A percentile compares a stretch with the other conserved stretches of the same genome.
Conservation (phyloP, 1,140 invertebrate species). For the Chionoecetes opilio region DNA sequence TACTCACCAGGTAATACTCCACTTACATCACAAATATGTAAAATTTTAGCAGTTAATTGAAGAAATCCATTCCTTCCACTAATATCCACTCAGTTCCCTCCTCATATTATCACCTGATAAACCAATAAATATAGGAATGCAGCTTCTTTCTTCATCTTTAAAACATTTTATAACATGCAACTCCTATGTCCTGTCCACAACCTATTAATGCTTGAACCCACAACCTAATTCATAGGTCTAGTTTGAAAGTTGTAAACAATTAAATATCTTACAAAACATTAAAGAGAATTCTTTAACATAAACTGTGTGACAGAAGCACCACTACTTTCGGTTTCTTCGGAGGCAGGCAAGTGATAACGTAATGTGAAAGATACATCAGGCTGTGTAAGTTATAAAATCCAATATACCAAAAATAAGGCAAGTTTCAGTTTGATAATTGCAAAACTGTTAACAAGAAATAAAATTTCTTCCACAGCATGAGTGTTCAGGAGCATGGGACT, state of each 20-base stretch:
- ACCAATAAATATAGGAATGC: background rate
- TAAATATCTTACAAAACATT: background rate
- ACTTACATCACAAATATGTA: background rate
- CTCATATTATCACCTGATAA: background rate
- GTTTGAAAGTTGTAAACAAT: background rate
- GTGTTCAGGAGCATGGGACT: background rate
- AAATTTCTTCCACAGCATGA: background rate
- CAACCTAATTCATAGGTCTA: background rate
- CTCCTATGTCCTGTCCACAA: background rate
- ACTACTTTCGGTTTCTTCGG: background rate
- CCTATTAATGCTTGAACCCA: background rate
- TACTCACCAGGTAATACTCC: background rate
- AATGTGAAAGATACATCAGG: background rate
- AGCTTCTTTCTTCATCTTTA: background rate
- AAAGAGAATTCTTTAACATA: background rate
- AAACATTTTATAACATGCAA: background rate
- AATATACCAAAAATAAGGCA: conserved; percentile 4
- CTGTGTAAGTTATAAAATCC: background rate
- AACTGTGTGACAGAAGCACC: conserved; percentile 15
- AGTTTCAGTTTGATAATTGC: background rate
- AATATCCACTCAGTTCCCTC: background rate
- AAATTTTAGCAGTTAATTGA: background rate
- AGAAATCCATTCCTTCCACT: no score
- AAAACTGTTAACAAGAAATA: conserved; percentile 11
- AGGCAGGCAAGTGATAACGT: background rate